These are phyloP conservation scores for Allygus modestus DNA, from an alignment of 2,888 invertebrate species.

Conservation along the genomic window DNA sequence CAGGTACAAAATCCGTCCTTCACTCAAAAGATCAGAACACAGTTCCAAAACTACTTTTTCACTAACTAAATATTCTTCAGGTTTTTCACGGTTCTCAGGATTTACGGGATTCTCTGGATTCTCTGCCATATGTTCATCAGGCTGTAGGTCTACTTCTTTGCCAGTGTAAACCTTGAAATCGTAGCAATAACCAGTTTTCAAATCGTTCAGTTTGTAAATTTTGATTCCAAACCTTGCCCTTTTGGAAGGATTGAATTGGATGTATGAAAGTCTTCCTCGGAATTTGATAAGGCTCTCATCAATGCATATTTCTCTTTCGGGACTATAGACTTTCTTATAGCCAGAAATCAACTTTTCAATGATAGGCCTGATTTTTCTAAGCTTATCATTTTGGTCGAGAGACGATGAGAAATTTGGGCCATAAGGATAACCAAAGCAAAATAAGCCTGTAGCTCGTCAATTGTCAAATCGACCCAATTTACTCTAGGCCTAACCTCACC, in stretches of 20 bases:
- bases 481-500: not conserved
- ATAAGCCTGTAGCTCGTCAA: no score
- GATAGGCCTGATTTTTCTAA: slow-evolving; percentile 64
- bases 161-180: slow-evolving; percentile 12
- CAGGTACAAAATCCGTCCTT: no score
- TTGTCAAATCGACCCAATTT: not conserved
- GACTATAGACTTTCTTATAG: slow-evolving; percentile 53
- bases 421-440: not conserved
- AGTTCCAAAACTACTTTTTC: no score
- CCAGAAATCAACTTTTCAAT: not conserved
- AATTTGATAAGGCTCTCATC: slow-evolving; percentile 72
- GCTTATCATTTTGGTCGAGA: slow-evolving; percentile 53
- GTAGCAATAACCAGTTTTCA: slow-evolving; percentile 22
- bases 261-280: slow-evolving; percentile 71
- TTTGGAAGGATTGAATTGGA: slow-evolving; percentile 72
- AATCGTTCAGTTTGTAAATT: slow-evolving; percentile 71
- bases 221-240: slow-evolving; percentile 72
- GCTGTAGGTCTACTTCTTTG: not conserved
- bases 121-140: not conserved
- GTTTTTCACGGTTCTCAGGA: not conserved
- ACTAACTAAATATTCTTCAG: no score
- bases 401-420: not conserved
- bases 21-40: no score
- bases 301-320: slow-evolving; percentile 70
- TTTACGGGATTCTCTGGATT: not conserved